Base-by-base conservation (phyloP, 2,797 vertebrate genomes). In the Lepilemur ruficaudatus region DNA sequence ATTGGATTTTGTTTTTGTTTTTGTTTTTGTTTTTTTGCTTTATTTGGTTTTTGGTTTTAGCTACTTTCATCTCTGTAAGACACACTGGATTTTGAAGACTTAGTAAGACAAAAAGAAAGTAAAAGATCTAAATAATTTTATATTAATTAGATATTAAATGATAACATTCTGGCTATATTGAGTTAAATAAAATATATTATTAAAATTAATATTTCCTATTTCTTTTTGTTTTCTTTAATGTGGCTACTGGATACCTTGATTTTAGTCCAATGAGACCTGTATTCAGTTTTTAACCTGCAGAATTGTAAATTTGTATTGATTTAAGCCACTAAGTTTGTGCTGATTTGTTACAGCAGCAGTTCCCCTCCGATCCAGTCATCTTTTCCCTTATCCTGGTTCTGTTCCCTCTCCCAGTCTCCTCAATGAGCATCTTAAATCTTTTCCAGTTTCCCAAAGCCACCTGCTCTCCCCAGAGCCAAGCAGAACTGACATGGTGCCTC, bases 201-300 rank as follows among this genome's bases (percentile, higher is more conserved):
- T 95, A 63, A 93, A 83, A 89, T 94, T 48, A 72, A 65, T 59
- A 57, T 61, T 90, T 15, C 69, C 84, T 55, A n/a, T 88, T 72
- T 83, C 75, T 52, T 76, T 89, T 28, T 52, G 12, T 32, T 76
- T 76, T 76, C 35, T 78, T 75, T 50, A 79, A 81, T 57, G 67
- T 81, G n/a, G 50, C n/a, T 13, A 57, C 50, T 50, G 69, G n/a
- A 38, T 35, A 70, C 50, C 52, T 80, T 23, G 43, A 38, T 48
- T 41, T 55, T 63, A 65, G 38, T 32, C 32, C 28, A 14, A 1
- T 2, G 32, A 65, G 32, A 63, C 25, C 46, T 5, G 23, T 52
- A 20, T 32, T 81, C 48, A 55, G 38, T 38, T 57, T 75, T 12
- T 43, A 79, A 41, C 55, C 38, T 43, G 13, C 11, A 43, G n/a